These are phyloP conservation scores for Typhlichthys subterraneus DNA, from an alignment of 2,797 vertebrate species.

Conservation along the genomic window DNA sequence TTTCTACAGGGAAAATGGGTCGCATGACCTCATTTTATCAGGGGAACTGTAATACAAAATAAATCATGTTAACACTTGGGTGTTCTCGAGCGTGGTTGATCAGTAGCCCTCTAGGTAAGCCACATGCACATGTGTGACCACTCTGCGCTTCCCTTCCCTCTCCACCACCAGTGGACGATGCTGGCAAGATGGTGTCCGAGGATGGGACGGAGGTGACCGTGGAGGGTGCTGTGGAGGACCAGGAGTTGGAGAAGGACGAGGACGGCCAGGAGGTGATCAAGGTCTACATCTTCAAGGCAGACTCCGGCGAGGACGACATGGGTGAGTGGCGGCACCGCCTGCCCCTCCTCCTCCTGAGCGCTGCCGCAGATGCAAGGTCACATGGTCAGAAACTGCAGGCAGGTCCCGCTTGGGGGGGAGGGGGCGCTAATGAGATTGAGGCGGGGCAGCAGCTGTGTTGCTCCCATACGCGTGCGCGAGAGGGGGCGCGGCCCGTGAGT, in stretches of 20 bases:
- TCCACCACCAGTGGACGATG: constrained; percentile 88
- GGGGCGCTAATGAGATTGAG: too few relatives aligned
- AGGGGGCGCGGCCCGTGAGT: too few relatives aligned
- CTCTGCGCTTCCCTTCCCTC: neutral
- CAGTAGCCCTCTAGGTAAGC: too few relatives aligned
- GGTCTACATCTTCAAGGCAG: constrained; percentile 99
- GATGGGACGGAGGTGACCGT: constrained; percentile 91
- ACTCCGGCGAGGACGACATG: constrained; percentile 95
- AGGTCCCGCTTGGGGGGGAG: neutral
- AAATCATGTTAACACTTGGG: too few relatives aligned
- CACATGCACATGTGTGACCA: neutral
- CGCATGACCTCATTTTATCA: too few relatives aligned
- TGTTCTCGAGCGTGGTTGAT: too few relatives aligned
- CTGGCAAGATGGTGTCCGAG: constrained; percentile 94
- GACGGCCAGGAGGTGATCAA: constrained; percentile 98
- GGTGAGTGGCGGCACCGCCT: constrained; percentile 75
- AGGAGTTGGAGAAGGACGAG: constrained; percentile 92
- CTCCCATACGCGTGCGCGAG: too few relatives aligned
- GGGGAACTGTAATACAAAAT: too few relatives aligned
- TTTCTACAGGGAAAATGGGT: too few relatives aligned
- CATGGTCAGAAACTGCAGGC: neutral
- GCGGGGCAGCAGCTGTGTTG: too few relatives aligned
- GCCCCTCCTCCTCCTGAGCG: too few relatives aligned
- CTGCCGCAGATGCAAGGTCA: too few relatives aligned
- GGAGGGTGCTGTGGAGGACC: constrained; percentile 83